These are phyloP conservation scores for Misgurnus anguillicaudatus DNA, from an alignment of 2,113 vertebrate genomes.

Conservation along the genomic window DNA sequence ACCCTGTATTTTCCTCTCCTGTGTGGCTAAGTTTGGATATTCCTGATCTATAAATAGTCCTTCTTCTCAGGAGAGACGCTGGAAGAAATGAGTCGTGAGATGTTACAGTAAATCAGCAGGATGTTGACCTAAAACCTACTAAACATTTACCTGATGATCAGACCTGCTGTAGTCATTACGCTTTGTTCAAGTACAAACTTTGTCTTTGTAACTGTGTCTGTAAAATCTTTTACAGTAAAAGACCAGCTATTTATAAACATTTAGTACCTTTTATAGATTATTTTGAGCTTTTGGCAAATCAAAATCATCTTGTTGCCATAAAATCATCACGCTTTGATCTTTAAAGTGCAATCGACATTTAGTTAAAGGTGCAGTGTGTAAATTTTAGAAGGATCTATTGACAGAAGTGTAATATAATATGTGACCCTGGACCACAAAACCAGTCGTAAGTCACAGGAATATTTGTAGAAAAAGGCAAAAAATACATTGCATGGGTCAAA, in stretches of 20 bases:
- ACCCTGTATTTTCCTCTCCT: conserved; percentile 55
- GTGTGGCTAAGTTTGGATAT: conserved; percentile 62
- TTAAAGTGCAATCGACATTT: not conserved
- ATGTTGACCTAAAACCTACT: conserved; percentile 7
- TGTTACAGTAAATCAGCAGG: conserved; percentile 40
- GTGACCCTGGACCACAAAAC: too few relatives aligned
- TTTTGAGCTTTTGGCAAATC: too few relatives aligned
- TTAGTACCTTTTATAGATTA: not conserved
- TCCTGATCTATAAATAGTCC: conserved; percentile 68
- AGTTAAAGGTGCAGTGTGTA: too few relatives aligned
- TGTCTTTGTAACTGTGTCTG: not conserved
- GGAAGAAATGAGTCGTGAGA: conserved; percentile 52
- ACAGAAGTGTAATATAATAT: too few relatives aligned
- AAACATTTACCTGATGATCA: not conserved
- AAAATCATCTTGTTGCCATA: too few relatives aligned
- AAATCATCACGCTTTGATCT: not conserved
- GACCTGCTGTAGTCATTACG: not conserved
- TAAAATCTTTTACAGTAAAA: not conserved
- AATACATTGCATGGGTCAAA: too few relatives aligned
- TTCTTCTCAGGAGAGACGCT: conserved; percentile 65
- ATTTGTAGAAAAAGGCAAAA: too few relatives aligned
- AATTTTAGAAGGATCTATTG: too few relatives aligned
- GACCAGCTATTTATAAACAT: not conserved
- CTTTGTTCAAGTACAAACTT: not conserved
- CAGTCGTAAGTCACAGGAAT: too few relatives aligned